Base-by-base conservation (phyloP, 1,140 invertebrate species). In the Drosophila albomicans region DNA sequence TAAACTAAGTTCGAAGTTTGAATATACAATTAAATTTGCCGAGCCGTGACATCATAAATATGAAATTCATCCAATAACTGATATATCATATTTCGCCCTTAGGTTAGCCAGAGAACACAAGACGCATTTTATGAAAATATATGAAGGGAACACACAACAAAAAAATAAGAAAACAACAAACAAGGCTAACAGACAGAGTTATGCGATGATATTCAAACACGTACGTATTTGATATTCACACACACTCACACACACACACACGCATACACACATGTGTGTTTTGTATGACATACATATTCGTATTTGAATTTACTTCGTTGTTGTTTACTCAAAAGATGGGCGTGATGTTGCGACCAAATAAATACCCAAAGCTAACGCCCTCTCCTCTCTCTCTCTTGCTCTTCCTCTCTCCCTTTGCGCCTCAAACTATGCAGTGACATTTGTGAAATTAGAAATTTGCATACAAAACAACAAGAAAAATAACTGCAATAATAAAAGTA, bases 391-490 rank as follows among this genome's bases (percentile, higher is more conserved):
- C 20, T 25, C 20, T 25, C 20, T 3, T 3, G 3, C 2, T 20
- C 20, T 25, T 0, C 0, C 20, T 25, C 0, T 25, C 3, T 25
- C 65, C 16, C 25, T 35, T 62, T 65, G 56, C 75, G 84, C 84
- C 85, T 78, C 68, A 78, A 87, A 88, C 84, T 80, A 80, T 87
- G 70, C 80, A 78, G 48, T 78, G 85, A 81, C 80, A 80, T 88
- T 88, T 87, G 56, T 81, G 87, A 88, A 87, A 87, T 87, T 87
- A 85, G 84, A 88, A 86, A 56, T 87, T 82, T 82, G 75, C 71
- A 85, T 66, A 62, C 43, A 75, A 61, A n/a, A 56, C 49, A 67
- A 41, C 59, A 35, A 28, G 11, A 3, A 57, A 5, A 46, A 56
- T 13, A 62, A 28, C 45, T 43, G 52, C 65, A 56, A 74, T 52